phyloP scores from a whole-genome alignment of 2,888 invertebrate species.

The Tethea ocularis region DNA sequence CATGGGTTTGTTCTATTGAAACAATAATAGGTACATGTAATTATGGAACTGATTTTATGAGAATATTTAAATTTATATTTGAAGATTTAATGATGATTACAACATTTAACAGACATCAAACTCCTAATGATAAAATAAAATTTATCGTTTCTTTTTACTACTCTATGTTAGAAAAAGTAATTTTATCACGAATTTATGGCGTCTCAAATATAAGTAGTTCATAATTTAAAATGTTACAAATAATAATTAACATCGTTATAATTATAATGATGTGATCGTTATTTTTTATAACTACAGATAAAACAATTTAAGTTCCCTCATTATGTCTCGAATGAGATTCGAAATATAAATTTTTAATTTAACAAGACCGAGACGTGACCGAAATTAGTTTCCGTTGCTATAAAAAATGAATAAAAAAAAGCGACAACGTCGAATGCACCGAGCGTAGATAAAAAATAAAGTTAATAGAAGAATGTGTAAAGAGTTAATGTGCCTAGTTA shows the following conservation, averaged over 20 bases:
- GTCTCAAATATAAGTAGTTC: constrained; percentile 2
- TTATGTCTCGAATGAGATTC: constrained; percentile 11
- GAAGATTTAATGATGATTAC: not conserved
- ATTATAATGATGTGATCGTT: constrained; percentile 5
- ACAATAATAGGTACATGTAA: no score
- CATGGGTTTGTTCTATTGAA: not conserved
- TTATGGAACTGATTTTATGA: not conserved
- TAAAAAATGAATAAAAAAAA: constrained; percentile 3
- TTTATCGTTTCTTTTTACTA: not conserved
- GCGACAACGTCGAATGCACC: not conserved
- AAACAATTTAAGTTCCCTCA: constrained; percentile 1
- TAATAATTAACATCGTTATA: constrained; percentile 9
- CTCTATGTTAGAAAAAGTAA: not conserved
- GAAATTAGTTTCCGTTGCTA: constrained; percentile 5
- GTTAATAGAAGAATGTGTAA: not conserved
- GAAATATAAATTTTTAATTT: constrained; percentile 11
- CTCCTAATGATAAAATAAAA: not conserved
- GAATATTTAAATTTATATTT: not conserved
- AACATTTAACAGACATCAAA: constrained; percentile 1
- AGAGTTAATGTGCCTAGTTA: not conserved
- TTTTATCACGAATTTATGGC: not conserved
- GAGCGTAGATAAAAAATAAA: not conserved
- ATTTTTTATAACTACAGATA: constrained; percentile 10
- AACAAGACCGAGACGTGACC: constrained; percentile 10
- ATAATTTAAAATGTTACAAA: constrained; percentile 5